phyloP scores from a whole-genome alignment of 64 coral and sea anemone genomes.

The Pocillopora verrucosa region DNA sequence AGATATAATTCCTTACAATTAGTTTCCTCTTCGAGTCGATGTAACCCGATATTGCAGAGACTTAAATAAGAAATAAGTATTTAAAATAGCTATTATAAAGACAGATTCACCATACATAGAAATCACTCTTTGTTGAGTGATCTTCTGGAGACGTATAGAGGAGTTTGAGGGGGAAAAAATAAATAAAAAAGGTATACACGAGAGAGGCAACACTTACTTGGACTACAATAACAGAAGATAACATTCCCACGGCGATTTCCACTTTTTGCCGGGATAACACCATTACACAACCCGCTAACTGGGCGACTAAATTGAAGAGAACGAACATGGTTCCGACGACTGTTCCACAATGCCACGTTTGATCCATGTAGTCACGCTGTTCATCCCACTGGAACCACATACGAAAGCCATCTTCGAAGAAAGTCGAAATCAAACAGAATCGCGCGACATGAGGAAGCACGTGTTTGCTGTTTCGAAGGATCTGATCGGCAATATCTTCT shows the following conservation, averaged over 20 bases:
- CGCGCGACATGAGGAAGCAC: slow-evolving; percentile 91
- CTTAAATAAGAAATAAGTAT: no score
- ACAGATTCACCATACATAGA: no score
- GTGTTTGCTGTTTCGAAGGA: slow-evolving; percentile 92
- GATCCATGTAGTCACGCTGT: slow-evolving; percentile 96
- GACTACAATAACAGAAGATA: slow-evolving; percentile 83
- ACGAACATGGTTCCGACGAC: slow-evolving; percentile 82
- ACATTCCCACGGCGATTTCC: slow-evolving; percentile 89
- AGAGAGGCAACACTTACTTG: slow-evolving; percentile 51
- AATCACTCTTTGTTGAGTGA: no score
- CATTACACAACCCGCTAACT: slow-evolving; percentile 94
- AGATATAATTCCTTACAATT: background rate
- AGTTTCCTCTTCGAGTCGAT: no score
- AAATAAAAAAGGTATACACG: background rate
- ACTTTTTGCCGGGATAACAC: slow-evolving; percentile 95
- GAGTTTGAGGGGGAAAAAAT: background rate
- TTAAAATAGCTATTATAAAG: no score
- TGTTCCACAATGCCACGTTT: slow-evolving; percentile 95
- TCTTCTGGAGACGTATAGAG: no score
- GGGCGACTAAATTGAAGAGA: slow-evolving; percentile 91
- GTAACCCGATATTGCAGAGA: no score
- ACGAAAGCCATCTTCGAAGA: slow-evolving; percentile 98
- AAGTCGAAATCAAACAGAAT: slow-evolving; percentile 97
- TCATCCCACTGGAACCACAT: slow-evolving; percentile 99
- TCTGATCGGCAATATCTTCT: slow-evolving; percentile 96